phyloP scores from a whole-genome alignment of 2,113 vertebrate genomes.

The Pholis gunnellus region DNA sequence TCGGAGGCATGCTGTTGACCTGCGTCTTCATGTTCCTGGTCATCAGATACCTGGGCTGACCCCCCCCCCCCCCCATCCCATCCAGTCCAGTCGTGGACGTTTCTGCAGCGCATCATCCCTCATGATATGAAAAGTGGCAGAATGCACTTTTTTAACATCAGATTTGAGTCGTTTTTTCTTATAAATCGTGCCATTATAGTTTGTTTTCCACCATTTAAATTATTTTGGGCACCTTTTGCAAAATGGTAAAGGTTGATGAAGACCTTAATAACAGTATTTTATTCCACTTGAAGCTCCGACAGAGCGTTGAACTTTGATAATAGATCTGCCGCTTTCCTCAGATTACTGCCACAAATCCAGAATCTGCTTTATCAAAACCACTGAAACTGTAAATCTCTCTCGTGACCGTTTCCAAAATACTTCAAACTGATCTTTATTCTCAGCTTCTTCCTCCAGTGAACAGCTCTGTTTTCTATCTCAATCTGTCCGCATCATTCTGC shows the following conservation, averaged over 20 bases:
- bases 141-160: slow-evolving; percentile 36
- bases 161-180: slow-evolving; percentile 25
- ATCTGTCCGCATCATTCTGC: slow-evolving; percentile 19
- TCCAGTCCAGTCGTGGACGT: slow-evolving; percentile 41
- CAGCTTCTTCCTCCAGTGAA: slow-evolving; percentile 2
- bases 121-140: slow-evolving; percentile 58
- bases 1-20: slow-evolving; percentile 95
- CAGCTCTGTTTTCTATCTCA: slow-evolving; percentile 4
- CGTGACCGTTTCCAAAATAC: slow-evolving; percentile 22
- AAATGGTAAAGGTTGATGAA: slow-evolving; percentile 19
- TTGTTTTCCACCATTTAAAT: slow-evolving; percentile 11
- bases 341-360: slow-evolving; percentile 30
- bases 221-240: slow-evolving; percentile 5
- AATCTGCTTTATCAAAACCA: slow-evolving; percentile 42
- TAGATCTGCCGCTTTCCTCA: neutral
- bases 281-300: slow-evolving; percentile 28
- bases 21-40: slow-evolving; percentile 93
- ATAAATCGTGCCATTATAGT: slow-evolving; percentile 36
- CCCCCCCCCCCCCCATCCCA: neutral
- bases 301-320: neutral
- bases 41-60: slow-evolving; percentile 94
- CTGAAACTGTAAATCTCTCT: slow-evolving; percentile 53
- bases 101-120: slow-evolving; percentile 52
- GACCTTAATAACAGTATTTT: slow-evolving; percentile 64
- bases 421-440: neutral